These are phyloP conservation scores for Oreonectes daqikongensis DNA, from an alignment of 2,797 vertebrate genomes.

Conservation along the genomic window DNA sequence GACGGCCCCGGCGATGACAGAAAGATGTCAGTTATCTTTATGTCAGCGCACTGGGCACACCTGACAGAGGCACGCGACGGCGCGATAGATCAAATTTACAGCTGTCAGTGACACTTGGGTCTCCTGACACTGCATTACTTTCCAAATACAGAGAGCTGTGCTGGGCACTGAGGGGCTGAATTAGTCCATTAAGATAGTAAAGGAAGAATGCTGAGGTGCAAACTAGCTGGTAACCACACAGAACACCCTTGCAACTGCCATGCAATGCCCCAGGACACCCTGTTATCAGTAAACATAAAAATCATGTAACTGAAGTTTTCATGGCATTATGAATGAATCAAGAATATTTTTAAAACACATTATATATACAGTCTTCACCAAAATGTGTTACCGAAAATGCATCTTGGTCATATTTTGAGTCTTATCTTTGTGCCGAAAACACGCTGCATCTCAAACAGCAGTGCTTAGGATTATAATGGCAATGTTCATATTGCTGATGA, in stretches of 20 bases:
- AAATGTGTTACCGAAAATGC: background rate
- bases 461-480: constrained; percentile 56
- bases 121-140: constrained; percentile 69
- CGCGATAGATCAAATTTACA: constrained; percentile 72
- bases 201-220: constrained; percentile 57
- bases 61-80: constrained; percentile 71
- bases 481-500: constrained; percentile 40
- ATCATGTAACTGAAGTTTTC: background rate
- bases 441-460: constrained; percentile 61
- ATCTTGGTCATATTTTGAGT: background rate
- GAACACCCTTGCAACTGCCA: background rate
- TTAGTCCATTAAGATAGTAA: constrained; percentile 69
- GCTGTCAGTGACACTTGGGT: constrained; percentile 65
- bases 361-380: constrained; percentile 8
- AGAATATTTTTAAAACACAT: background rate
- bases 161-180: constrained; percentile 37
- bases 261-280: background rate
- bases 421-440: background rate
- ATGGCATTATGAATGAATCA: background rate
- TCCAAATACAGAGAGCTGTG: constrained; percentile 48
- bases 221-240: background rate
- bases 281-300: too few species aligned
- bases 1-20: constrained; percentile 59
- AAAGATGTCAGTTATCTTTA: constrained; percentile 69
- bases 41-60: constrained; percentile 63